Evolutionary conservation across 92 coral and sea anemone species (phyloP), one percentile per base, ranked within the genome.

Genomic region (Epizoanthus illoricatus): DNA sequence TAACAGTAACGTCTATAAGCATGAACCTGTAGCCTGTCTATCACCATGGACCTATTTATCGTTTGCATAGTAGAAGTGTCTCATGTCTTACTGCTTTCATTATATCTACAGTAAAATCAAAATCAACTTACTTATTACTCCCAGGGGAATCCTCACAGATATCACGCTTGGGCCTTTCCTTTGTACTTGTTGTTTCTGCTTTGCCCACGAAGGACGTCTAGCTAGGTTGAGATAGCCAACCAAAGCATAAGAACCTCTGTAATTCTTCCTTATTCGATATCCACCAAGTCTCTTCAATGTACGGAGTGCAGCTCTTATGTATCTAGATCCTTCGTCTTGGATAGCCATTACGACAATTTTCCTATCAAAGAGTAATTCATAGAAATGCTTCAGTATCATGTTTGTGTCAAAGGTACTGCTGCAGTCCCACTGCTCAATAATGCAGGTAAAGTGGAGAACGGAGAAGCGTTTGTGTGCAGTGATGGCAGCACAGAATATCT

Each of bases 121-220:
- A 43, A 18, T 39, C 73, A 36, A 78, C 82, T 62, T 19, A 78
- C 82, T 40, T 62, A 78, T 78, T 19, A 78, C 82, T 63, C 82
- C 82, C 15, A 78, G 63, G 54, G 82, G 82, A 19, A 78, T 78
- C 52, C 49, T 41, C 42, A 78, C 72, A 21, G 71, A 59, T 7
- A 78, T 62, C 1, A 16, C 71, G 24, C 82, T 78, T 7, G 82
- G 82, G 10, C 82, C 82, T 20, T 10, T 20, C 1, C 5, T 33
- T 21, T 58, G 56, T 7, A 42, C 40, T 4, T 28, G 42, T 21
- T 78, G 82, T 10, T 11, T 39, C 54, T 78, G 82, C 42, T 5
- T 63, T 20, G 82, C 82, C 82, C 82, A 78, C 8, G 15, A 20
- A 19, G 82, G 82, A 43, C 82, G 71, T 12, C 71, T 36, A 42